These are phyloP conservation scores for Enteromius radiatus DNA, from an alignment of 2,797 vertebrate genomes.

Conservation along the genomic window DNA sequence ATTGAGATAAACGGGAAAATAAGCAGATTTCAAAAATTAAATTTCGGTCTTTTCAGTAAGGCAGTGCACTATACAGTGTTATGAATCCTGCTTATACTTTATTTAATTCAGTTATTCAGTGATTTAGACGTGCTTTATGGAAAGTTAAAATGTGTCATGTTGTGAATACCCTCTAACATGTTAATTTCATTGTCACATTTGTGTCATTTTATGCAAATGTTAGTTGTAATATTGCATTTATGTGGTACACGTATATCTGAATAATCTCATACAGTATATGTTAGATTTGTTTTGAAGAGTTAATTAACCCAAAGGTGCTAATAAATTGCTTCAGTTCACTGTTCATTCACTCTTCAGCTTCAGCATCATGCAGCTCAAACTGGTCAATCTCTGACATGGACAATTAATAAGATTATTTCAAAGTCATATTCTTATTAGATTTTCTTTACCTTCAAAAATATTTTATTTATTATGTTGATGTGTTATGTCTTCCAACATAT, in stretches of 20 bases:
- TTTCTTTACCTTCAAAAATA: not conserved
- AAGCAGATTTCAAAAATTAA: not conserved
- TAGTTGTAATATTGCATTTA: not conserved
- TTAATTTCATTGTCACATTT: not conserved
- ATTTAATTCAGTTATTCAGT: not conserved
- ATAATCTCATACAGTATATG: not conserved
- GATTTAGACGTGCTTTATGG: not conserved
- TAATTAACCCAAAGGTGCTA: not conserved
- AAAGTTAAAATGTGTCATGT: not conserved
- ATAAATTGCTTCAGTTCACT: not conserved
- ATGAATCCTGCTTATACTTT: not conserved
- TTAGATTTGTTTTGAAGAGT: not conserved
- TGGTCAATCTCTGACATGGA: not conserved
- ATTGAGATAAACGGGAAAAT: not conserved
- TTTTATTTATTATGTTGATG: not conserved
- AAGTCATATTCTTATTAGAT: not conserved
- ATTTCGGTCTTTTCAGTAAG: not conserved
- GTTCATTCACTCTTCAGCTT: not conserved
- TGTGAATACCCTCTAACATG: too few species aligned
- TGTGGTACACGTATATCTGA: not conserved
- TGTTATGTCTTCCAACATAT: conserved; percentile 2
- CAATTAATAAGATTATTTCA: too few species aligned
- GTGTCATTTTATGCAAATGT: not conserved
- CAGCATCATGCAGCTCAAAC: not conserved
- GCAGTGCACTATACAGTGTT: not conserved